These are phyloP conservation scores for Sardinella longiceps DNA, from an alignment of 2,797 vertebrate genomes.

Conservation along the genomic window DNA sequence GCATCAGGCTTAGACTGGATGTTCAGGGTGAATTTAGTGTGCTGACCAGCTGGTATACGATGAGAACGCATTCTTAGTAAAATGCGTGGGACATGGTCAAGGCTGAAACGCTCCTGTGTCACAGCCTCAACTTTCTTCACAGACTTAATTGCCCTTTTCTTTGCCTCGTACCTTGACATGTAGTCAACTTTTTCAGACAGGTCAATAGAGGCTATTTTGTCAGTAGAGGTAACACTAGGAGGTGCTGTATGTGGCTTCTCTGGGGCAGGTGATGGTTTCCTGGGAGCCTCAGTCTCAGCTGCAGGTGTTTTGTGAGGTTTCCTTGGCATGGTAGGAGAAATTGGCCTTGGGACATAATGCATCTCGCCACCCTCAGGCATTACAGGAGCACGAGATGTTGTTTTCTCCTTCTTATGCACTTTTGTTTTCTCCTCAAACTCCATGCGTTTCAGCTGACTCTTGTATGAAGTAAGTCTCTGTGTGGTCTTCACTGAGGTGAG, in stretches of 20 bases:
- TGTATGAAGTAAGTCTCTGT: slow-evolving; percentile 87
- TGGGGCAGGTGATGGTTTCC: slow-evolving; percentile 75
- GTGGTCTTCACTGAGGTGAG: slow-evolving; percentile 83
- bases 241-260: slow-evolving; percentile 81
- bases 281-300: slow-evolving; percentile 65
- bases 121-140: slow-evolving; percentile 88
- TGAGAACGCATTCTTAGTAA: slow-evolving; percentile 97
- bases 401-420: slow-evolving; percentile 78
- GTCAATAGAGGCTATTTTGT: slow-evolving; percentile 81
- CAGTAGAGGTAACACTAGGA: slow-evolving; percentile 78
- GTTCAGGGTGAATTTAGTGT: slow-evolving; percentile 90
- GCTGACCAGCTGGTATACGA: slow-evolving; percentile 84
- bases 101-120: slow-evolving; percentile 90
- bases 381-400: slow-evolving; percentile 72
- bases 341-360: slow-evolving; percentile 76
- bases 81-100: slow-evolving; percentile 91
- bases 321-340: slow-evolving; percentile 73
- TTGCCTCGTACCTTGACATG: slow-evolving; percentile 92
- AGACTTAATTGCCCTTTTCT: slow-evolving; percentile 91
- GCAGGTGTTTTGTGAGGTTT: slow-evolving; percentile 73
- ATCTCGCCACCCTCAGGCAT: slow-evolving; percentile 76
- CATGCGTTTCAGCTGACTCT: slow-evolving; percentile 86
- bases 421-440: slow-evolving; percentile 88
- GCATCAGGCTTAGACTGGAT: slow-evolving; percentile 92
- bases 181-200: slow-evolving; percentile 88